Evolutionary conservation across 2,113 vertebrate genomes (phyloP).

Genomic region (Ctenodactylus gundi): DNA sequence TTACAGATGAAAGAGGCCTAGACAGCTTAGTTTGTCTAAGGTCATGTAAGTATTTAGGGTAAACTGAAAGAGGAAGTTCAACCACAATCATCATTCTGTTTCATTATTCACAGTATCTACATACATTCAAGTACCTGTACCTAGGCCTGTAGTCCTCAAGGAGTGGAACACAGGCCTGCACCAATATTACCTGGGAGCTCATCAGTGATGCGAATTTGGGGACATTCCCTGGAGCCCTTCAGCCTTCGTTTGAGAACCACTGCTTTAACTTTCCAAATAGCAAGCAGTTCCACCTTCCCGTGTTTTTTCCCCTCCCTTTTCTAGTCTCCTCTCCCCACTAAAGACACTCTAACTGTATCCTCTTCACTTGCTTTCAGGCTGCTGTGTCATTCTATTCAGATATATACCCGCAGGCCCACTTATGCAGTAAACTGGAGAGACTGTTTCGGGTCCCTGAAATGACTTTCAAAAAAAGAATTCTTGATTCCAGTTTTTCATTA

Average conservation of each 20-base stretch:
- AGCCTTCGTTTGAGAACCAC: background rate
- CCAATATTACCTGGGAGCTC: background rate
- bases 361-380: background rate
- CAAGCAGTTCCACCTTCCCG: background rate
- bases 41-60: background rate
- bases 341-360: no score
- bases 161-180: background rate
- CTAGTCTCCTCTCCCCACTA: background rate
- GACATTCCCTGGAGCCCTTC: background rate
- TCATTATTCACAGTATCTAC: background rate
- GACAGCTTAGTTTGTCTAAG: background rate
- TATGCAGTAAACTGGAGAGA: background rate
- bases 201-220: background rate
- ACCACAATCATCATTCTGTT: background rate
- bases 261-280: background rate
- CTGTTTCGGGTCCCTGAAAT: background rate
- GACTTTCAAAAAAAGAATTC: background rate
- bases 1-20: background rate
- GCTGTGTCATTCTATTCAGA: background rate
- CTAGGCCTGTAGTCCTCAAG: background rate
- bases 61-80: conserved; percentile 17
- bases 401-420: background rate
- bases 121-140: background rate
- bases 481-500: background rate
- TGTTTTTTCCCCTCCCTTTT: background rate